Base-by-base conservation (phyloP, 2,888 invertebrate genomes). In the Adela reaumurella region DNA sequence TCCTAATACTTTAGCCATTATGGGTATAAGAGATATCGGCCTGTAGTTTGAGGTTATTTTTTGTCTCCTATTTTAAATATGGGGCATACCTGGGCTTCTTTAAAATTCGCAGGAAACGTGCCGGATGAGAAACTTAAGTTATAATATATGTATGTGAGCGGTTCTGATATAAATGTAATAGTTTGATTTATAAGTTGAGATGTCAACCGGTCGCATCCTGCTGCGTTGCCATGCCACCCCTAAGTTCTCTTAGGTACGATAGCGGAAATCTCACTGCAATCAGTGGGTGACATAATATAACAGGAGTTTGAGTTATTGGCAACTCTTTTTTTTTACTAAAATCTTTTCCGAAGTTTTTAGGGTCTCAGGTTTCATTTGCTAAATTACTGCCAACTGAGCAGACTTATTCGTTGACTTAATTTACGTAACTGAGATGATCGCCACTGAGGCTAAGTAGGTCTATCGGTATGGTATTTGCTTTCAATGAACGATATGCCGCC, bases 1-100 rank as follows among this genome's bases (percentile, higher is more conserved):
- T 35, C 35, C 46, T 17, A 46, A 24, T 24, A 46, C 35, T 35
- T 46, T 46, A 24, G 46, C 29, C 28, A 46, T 17, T 17, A 17
- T 35, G 29, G 46, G 29, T 18, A 46, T 29, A n/a, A 35, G 35
- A 35, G 29, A 46, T 46, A 46, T 46, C 17, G 46, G 35, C 18
- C 46, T 29, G 17, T 46, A 46, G 35, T 35, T 46, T 10, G 46
- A 46, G 10, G 17, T 35, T 24, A 35, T 35, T 35, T 18, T 17
- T 18, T 19, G 24, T 46, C 35, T 2, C 46, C 46, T 10, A 35
- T 19, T 35, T 46, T 46, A 17, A 46, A 46, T 35, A 46, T 46
- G 18, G 46, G 35, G 17, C 29, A 17, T 17, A 46, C 18, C 3
- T 35, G 17, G 10, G 45, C 29, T 35, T 46, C 35, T 46, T 46